phyloP scores from a whole-genome alignment of 2,113 vertebrate genomes.

The Planiliza haematocheilus region DNA sequence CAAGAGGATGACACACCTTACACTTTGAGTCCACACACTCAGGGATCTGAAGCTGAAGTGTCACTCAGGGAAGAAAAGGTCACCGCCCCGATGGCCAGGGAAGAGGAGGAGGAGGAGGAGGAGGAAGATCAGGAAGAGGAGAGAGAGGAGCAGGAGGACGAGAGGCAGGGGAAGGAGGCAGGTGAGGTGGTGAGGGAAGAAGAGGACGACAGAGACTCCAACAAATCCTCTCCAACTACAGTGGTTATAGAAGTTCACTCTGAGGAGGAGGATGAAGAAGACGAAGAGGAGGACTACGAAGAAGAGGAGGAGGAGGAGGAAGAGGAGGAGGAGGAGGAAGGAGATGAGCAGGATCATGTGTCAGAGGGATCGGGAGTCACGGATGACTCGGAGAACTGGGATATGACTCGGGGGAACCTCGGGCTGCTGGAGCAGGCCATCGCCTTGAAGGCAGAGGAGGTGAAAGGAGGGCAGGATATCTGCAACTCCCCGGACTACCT shows the following conservation, averaged over 20 bases:
- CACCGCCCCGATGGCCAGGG: conserved; percentile 65
- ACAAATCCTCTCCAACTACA: conserved; percentile 69
- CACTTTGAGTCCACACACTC: conserved; percentile 68
- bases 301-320: conserved; percentile 70
- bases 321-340: conserved; percentile 88
- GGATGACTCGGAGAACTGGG: conserved; percentile 94
- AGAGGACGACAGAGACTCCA: conserved; percentile 68
- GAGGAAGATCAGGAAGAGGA: too few relatives aligned
- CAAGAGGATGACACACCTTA: conserved; percentile 54
- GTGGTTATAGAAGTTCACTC: conserved; percentile 75
- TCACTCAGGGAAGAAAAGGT: conserved; percentile 71
- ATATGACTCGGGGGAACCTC: conserved; percentile 96
- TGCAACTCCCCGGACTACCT: conserved; percentile 83
- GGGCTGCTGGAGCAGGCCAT: conserved; percentile 98
- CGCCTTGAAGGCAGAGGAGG: conserved; percentile 95
- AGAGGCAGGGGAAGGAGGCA: conserved; percentile 74
- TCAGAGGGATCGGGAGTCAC: conserved; percentile 91
- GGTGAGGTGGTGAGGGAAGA: conserved; percentile 81
- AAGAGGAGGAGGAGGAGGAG: conserved; percentile 69
- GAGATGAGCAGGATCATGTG: conserved; percentile 79
- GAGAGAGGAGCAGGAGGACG: conserved; percentile 32
- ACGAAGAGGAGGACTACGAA: conserved; percentile 66
- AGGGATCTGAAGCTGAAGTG: conserved; percentile 72
- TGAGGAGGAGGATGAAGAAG: conserved; percentile 71
- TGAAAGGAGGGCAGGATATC: conserved; percentile 84